These are phyloP conservation scores for Drosophila acutilabella DNA, from an alignment of 2,888 invertebrate genomes.

Conservation along the genomic window DNA sequence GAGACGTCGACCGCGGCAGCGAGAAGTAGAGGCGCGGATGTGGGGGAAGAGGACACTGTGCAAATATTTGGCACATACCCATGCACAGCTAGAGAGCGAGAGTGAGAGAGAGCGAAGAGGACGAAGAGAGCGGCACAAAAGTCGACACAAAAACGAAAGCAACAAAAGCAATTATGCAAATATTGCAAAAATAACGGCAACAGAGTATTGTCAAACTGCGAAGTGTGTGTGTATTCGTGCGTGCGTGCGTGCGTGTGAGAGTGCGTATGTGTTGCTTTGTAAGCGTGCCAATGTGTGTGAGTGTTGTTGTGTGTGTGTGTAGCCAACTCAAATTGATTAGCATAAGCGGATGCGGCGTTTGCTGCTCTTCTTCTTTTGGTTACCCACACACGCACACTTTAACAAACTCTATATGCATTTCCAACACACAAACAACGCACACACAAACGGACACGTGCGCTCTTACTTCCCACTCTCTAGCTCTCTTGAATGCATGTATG, in stretches of 20 bases:
- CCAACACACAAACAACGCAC: slow-evolving; percentile 3
- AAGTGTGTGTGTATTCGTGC: slow-evolving; percentile 22
- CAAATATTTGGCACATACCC: slow-evolving; percentile 64
- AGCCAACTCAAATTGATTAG: slow-evolving; percentile 59
- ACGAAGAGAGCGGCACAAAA: slow-evolving; percentile 30
- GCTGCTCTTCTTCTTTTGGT: slow-evolving; percentile 27
- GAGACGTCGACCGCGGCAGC: not conserved
- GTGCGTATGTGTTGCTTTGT: not conserved
- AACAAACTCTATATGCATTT: not conserved
- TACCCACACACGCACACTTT: slow-evolving; percentile 9
- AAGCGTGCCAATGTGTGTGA: slow-evolving; percentile 30
- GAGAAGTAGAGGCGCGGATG: not conserved
- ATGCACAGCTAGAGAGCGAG: slow-evolving; percentile 5
- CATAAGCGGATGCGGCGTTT: slow-evolving; percentile 56
- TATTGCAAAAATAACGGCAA: slow-evolving; percentile 72
- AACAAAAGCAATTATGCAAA: slow-evolving; percentile 76
- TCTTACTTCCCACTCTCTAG: slow-evolving; percentile 13
- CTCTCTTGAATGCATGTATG: slow-evolving; percentile 16
- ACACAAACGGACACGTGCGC: slow-evolving; percentile 31
- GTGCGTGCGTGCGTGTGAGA: slow-evolving; percentile 22
- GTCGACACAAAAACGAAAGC: slow-evolving; percentile 63
- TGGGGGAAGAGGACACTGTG: slow-evolving; percentile 23
- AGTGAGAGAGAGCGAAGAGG: not conserved
- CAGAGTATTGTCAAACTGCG: slow-evolving; percentile 39
- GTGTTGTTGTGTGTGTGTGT: slow-evolving; percentile 22